Conservation (phyloP, 2,797 vertebrate species). For the Ciconia nigra region DNA sequence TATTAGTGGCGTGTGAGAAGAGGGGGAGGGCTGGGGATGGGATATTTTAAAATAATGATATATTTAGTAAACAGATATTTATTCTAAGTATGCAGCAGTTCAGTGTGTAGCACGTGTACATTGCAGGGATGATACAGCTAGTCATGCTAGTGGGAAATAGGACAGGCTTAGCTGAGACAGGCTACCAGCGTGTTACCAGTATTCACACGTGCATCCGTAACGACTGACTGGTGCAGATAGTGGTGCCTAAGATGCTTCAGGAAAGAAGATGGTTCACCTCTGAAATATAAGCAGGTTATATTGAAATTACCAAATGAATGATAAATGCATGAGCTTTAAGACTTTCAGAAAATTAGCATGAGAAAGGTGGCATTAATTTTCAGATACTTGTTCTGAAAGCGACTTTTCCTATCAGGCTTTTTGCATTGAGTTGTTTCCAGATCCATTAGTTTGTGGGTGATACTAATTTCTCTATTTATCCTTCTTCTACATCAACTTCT, state of each 20-base stretch:
- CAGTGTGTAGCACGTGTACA: background rate
- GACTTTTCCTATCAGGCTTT: background rate
- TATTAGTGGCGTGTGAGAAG: background rate
- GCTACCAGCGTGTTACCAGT: background rate
- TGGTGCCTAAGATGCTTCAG: background rate
- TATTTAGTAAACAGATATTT: background rate
- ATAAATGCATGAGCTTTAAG: background rate
- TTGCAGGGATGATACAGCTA: background rate
- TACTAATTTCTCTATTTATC: background rate
- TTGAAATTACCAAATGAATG: background rate
- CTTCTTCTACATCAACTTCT: background rate
- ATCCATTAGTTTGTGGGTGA: background rate
- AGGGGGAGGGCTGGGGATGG: background rate
- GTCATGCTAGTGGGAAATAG: background rate
- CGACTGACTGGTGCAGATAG: background rate
- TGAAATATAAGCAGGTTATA: background rate
- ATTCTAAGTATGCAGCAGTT: background rate
- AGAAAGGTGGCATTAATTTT: background rate
- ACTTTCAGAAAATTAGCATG: background rate
- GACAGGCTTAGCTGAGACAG: background rate
- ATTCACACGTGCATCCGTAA: fast-evolving
- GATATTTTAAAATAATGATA: background rate
- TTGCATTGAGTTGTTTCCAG: background rate
- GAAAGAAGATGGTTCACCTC: background rate
- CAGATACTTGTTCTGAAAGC: background rate